Base-by-base conservation (phyloP, 2,888 invertebrate species). In the Dicroscelio sp. region DNA sequence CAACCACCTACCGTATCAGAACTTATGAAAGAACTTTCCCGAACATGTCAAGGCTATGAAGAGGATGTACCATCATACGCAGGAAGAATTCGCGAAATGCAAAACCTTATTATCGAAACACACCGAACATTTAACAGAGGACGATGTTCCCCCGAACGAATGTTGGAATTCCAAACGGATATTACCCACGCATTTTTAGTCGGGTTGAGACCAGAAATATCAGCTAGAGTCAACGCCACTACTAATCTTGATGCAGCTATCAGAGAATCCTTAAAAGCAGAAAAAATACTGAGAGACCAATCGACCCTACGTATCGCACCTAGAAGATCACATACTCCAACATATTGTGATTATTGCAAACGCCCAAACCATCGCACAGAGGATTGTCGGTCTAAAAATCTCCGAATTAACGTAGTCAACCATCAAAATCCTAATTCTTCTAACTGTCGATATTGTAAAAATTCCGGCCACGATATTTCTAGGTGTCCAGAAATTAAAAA, bases 151-250 rank as follows among this genome's bases (percentile, higher is more conserved):
- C 10, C 12, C 1, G 23, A 80, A 1, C 30, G 52, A 25, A 3
- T 14, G 17, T 10, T 17, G 10, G 65, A 80, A 48, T 31, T 52
- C 1, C n/a, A 65, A 25, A 23, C 65, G 3, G 65, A 79, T 12
- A 43, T 67, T 20, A 17, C 33, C 10, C 17, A 33, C 12, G 52
- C 48, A 1, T 80, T 80, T 20, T 20, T 30, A 2, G 8, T 80
- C 4, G 80, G 80, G 2, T 80, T 80, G 67, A 48, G 80, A 52
- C 20, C 25, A 1, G 80, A 80, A 30, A 80, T 80, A 1, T 23
- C 23, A 0, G 25, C 35, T 2, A n/a, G 17, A 52, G 5, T 80
- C 0, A 48, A 48, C 17, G 67, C 38, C 17, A 31, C 17, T 23
- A 0, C 1, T 0, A 25, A 48, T 33, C 17, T 80, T 0, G 52